Evolutionary conservation across 2,888 invertebrate genomes (phyloP), one percentile per base, ranked within the genome.

Genomic region (Apomyelois bistriatella): DNA sequence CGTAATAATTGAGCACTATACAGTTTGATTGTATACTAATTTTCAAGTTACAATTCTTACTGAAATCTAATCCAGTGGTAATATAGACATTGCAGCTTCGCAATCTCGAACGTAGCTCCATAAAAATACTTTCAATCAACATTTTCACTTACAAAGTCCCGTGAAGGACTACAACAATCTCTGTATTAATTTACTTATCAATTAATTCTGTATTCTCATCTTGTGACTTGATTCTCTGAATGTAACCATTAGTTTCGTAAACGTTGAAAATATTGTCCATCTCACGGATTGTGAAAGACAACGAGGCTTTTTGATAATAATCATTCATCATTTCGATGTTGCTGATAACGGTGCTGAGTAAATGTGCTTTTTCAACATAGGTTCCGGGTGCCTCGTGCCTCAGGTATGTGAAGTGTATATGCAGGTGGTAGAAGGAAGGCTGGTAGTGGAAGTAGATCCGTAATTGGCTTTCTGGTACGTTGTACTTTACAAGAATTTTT

Each of bases 341-440:
- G 76, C 93, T 93, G 50, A 99, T 98, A 52, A 99, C 97, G 6
- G 95, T 95, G 43, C 95, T 93, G 9, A 99, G 91, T 53, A 98
- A 85, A 79, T 99, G 98, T 0, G 98, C 95, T 70, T 95, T 95
- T 76, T 98, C 97, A 10, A 94, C 94, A 83, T 93, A 93, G 68
- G 95, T 95, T 30, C 98, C 95, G 43, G 96, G 95, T 0, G 95
- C 94, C 65, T 96, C 95, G 85, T 94, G 94, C 43, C 92, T 92
- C 1, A 98, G 77, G 54, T 94, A 93, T 9, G 96, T 96, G 72
- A 98, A 97, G 81, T 99, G 99, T 0, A 99, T 92, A 78, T 99
- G 99, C 0, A 99, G 90, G 76, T 99, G 98, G 83, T 98, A 99
- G 87, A 98, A 99, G 0, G 98, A 97, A 0, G 99, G 99, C 71